phyloP scores from a whole-genome alignment of 2,888 invertebrate species.

The Stomorhina lunata region DNA sequence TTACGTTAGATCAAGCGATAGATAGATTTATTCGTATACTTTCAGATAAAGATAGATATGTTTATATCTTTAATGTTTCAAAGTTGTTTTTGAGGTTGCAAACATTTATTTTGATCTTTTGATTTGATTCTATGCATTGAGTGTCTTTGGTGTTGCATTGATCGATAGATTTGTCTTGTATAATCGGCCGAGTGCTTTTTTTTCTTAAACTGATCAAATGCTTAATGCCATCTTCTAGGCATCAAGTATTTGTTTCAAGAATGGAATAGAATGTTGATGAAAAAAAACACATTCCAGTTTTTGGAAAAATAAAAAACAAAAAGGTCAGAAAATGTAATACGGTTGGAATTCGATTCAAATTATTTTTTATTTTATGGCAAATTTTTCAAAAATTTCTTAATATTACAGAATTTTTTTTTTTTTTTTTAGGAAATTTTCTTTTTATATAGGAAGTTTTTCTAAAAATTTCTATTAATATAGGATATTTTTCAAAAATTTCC shows the following conservation, averaged over 20 bases:
- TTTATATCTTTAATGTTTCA: slow-evolving; percentile 46
- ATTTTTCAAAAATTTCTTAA: too few species aligned
- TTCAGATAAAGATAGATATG: slow-evolving; percentile 32
- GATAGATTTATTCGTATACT: slow-evolving; percentile 40
- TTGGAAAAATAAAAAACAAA: slow-evolving; percentile 35
- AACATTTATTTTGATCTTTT: too few species aligned
- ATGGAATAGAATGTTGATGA: slow-evolving; percentile 32
- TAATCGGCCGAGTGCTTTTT: neutral
- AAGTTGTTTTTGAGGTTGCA: slow-evolving; percentile 43
- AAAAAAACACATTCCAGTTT: too few species aligned
- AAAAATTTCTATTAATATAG: too few species aligned
- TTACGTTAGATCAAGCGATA: neutral
- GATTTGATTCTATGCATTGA: slow-evolving; percentile 14
- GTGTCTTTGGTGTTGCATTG: slow-evolving; percentile 30
- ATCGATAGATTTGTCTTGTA: slow-evolving; percentile 46
- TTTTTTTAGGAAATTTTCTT: too few species aligned
- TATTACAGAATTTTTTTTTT: too few species aligned
- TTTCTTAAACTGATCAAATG: neutral
- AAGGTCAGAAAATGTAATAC: too few species aligned
- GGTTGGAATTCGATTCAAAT: too few species aligned
- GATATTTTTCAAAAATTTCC: too few species aligned
- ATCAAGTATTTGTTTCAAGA: slow-evolving; percentile 10
- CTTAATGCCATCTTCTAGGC: slow-evolving; percentile 24
- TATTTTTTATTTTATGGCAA: too few species aligned
- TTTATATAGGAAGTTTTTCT: too few species aligned